A percentile compares a stretch with the other conserved stretches of the same genome.
Evolutionary conservation across 2,113 vertebrate species (phyloP).

Genomic region (Pachycephala philippinensis): DNA sequence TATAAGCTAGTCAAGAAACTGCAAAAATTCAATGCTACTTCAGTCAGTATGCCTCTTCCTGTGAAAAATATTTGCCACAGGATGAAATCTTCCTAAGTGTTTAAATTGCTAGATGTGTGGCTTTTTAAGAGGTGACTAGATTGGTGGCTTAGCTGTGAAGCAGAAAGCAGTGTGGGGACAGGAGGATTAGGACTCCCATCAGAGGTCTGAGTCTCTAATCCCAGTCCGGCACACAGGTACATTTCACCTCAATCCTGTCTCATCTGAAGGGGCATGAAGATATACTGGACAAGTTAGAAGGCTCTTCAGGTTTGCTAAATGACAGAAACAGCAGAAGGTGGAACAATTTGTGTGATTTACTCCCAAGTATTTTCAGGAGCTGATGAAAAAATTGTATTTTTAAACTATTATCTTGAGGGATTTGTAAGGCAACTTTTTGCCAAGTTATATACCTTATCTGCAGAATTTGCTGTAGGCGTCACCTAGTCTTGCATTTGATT

Average conservation of each 20-base stretch:
- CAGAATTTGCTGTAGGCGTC: neutral
- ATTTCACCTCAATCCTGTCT: neutral
- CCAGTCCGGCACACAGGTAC: neutral
- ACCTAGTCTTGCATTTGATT: neutral
- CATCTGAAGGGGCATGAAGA: neutral
- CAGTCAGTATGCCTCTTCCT: neutral
- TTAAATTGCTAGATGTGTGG: neutral
- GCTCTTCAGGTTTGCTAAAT: neutral
- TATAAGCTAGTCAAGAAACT: neutral
- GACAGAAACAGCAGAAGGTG: neutral
- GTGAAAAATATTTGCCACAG: neutral
- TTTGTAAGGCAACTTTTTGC: neutral
- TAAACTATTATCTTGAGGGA: neutral
- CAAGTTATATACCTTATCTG: neutral
- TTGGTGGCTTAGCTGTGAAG: neutral
- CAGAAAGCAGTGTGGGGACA: neutral
- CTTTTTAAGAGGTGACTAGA: neutral
- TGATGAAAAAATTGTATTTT: neutral
- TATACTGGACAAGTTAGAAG: neutral
- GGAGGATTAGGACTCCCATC: neutral
- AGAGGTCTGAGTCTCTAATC: neutral
- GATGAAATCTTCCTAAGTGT: neutral
- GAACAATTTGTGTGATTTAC: neutral
- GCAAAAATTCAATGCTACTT: neutral
- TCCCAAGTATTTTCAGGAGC: neutral